Percentiles rank a stretch among this genome's conserved stretches.
phyloP scores from a whole-genome alignment of 2,888 invertebrate genomes.

The Euclidia mi region DNA sequence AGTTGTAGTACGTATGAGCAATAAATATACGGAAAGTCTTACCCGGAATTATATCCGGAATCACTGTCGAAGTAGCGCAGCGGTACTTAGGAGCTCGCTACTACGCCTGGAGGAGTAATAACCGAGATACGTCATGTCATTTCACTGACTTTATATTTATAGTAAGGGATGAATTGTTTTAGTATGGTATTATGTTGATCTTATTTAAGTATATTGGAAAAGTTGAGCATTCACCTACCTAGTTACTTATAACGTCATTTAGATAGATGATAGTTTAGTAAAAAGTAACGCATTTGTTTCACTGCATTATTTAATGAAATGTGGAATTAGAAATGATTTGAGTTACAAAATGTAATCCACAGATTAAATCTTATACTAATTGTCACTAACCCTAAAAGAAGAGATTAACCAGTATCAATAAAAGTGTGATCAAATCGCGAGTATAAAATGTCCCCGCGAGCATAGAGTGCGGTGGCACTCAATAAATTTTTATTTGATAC shows the following conservation, averaged over 20 bases:
- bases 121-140: conserved; percentile 52
- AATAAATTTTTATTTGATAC: conserved; percentile 60
- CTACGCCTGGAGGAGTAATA: conserved; percentile 53
- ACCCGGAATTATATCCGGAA: conserved; percentile 80
- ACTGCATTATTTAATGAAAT: too few species aligned
- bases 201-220: conserved; percentile 1
- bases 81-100: conserved; percentile 47
- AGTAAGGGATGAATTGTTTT: conserved; percentile 25
- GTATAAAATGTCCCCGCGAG: conserved; percentile 30
- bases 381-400: background rate
- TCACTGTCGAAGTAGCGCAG: conserved; percentile 54
- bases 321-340: too few species aligned
- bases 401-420: background rate
- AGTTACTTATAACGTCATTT: background rate
- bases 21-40: conserved; percentile 84
- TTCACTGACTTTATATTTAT: conserved; percentile 52
- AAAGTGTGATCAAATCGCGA: conserved; percentile 8
- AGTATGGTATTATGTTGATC: conserved; percentile 11
- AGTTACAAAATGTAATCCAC: too few species aligned
- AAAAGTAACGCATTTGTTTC: too few species aligned
- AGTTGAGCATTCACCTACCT: background rate
- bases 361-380: background rate
- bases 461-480: conserved; percentile 39
- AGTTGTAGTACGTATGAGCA: conserved; percentile 69
- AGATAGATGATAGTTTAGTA: too few species aligned